These are phyloP conservation scores for Carassius auratus DNA, from an alignment of 2,113 vertebrate genomes.

Conservation along the genomic window DNA sequence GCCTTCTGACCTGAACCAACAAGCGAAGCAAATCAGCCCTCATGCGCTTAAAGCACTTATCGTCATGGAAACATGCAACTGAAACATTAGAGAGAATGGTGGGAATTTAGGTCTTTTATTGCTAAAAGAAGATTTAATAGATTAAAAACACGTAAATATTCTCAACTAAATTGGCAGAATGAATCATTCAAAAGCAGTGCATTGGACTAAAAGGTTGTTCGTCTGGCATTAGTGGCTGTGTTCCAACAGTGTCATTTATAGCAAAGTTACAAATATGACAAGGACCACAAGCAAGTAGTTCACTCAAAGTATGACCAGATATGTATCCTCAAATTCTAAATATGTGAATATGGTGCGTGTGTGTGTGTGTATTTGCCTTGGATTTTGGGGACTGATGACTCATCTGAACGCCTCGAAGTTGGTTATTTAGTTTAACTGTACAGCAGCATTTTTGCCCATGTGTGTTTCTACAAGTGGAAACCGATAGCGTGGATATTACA, in stretches of 20 bases:
- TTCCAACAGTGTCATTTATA: slow-evolving; percentile 25
- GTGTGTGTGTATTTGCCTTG: neutral
- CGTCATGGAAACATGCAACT: slow-evolving; percentile 27
- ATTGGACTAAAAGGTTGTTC: slow-evolving; percentile 6
- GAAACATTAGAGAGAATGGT: slow-evolving; percentile 26
- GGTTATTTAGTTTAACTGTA: too few relatives aligned
- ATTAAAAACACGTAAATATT: slow-evolving; percentile 23
- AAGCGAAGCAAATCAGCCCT: too few relatives aligned
- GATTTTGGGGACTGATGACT: too few relatives aligned
- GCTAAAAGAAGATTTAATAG: slow-evolving; percentile 40
- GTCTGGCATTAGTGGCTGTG: slow-evolving; percentile 4
- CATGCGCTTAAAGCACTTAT: slow-evolving; percentile 21
- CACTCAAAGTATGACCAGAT: neutral
- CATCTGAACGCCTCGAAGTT: too few relatives aligned
- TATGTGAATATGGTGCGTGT: neutral
- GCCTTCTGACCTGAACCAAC: slow-evolving; percentile 6
- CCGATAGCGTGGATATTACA: too few relatives aligned
- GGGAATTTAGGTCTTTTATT: slow-evolving; percentile 24
- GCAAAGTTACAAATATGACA: slow-evolving; percentile 23
- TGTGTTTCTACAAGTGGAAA: too few relatives aligned
- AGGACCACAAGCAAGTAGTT: neutral
- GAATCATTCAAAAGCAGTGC: neutral
- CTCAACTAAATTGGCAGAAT: too few relatives aligned
- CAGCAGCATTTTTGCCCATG: too few relatives aligned
- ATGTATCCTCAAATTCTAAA: neutral